phyloP scores from a whole-genome alignment of 2,888 invertebrate species.

The Leucophenga montana region DNA sequence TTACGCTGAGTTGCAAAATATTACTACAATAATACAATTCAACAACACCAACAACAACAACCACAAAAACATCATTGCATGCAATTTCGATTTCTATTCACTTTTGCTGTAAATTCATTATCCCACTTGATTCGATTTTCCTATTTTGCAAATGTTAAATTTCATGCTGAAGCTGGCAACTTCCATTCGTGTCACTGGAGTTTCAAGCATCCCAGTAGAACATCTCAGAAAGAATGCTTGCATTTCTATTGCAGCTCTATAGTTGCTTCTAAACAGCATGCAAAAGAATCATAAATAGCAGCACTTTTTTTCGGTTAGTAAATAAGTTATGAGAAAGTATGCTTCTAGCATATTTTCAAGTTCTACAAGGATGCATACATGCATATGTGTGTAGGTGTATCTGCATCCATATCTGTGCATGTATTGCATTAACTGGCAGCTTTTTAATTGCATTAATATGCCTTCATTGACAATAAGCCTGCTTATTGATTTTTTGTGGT shows the following conservation, averaged over 20 bases:
- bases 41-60: not conserved
- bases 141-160: constrained; percentile 10
- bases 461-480: constrained; percentile 15
- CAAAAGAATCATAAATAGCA: no score
- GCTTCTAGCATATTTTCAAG: no score
- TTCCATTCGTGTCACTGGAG: no score
- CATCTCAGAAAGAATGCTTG: not conserved
- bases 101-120: constrained; percentile 16
- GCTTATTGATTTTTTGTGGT: not conserved
- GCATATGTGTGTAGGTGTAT: no score
- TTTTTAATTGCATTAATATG: constrained; percentile 64
- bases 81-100: not conserved
- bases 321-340: no score
- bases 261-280: no score
- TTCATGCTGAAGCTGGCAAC: not conserved
- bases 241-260: no score
- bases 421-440: constrained; percentile 1
- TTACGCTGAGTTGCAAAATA: no score
- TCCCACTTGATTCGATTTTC: constrained; percentile 19
- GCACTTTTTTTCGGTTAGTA: no score
- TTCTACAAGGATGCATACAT: no score
- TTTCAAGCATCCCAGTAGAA: not conserved
- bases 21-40: no score
- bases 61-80: not conserved
- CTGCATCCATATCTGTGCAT: no score